Conservation (phyloP, 2,888 invertebrate species). For the Apotomis capreana region DNA sequence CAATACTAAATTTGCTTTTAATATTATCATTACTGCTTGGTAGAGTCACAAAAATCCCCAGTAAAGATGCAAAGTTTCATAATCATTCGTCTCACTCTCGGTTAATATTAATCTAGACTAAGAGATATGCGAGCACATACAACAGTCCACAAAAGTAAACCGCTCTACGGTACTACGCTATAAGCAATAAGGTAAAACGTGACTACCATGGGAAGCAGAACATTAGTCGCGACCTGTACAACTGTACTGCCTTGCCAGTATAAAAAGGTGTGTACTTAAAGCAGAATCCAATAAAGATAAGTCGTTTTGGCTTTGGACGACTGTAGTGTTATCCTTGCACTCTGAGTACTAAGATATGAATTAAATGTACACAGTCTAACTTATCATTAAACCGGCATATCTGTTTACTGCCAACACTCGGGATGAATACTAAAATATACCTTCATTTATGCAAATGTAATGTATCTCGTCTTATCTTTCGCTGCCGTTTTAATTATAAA, state of each 20-base stretch:
- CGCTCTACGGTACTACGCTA: neutral
- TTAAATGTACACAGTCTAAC: conserved; percentile 23
- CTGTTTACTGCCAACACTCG: conserved; percentile 16
- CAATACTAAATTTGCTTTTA: neutral
- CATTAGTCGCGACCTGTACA: neutral
- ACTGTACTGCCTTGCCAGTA: neutral
- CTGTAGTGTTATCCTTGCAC: conserved; percentile 6
- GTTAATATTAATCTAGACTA: neutral
- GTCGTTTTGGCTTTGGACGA: neutral
- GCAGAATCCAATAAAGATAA: neutral
- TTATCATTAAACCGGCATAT: conserved; percentile 8
- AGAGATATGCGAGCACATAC: neutral
- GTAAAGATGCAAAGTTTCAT: neutral
- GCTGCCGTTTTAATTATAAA: conserved; percentile 10
- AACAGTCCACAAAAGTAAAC: neutral
- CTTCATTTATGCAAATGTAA: conserved; percentile 21
- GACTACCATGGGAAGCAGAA: neutral
- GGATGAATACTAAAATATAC: conserved; percentile 27
- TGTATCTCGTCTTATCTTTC: conserved; percentile 6
- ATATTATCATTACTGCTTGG: neutral
- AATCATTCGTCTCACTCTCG: neutral
- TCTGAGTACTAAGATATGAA: conserved; percentile 20
- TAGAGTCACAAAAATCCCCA: neutral
- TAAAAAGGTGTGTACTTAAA: neutral
- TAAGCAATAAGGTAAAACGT: neutral